phyloP scores from a whole-genome alignment of 2,888 invertebrate species.

The Acrocyrtus sp. region DNA sequence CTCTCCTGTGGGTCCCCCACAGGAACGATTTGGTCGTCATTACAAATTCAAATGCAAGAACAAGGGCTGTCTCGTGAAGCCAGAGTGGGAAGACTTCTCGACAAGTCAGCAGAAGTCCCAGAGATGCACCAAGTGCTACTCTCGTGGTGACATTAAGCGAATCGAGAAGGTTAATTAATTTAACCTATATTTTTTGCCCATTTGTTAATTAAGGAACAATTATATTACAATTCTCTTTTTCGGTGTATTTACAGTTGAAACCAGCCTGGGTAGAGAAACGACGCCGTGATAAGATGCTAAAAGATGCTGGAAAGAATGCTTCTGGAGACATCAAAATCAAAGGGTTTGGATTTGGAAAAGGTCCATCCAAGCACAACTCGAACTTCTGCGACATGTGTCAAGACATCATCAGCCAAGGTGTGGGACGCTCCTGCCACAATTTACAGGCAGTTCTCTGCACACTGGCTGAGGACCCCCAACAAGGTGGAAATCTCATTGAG shows the following conservation, averaged over 20 bases:
- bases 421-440: not conserved
- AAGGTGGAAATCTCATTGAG: not conserved
- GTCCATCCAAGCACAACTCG: not conserved
- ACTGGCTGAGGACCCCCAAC: not conserved
- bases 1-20: not conserved
- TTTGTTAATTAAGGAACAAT: not conserved
- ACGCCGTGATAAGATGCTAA: not conserved
- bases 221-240: conserved; percentile 9
- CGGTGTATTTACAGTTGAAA: no score
- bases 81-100: conserved; percentile 15
- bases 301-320: not conserved
- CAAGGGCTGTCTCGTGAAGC: not conserved
- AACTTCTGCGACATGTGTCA: conserved; percentile 32
- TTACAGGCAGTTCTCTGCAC: not conserved
- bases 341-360: not conserved
- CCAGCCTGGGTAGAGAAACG: not conserved
- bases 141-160: conserved; percentile 1
- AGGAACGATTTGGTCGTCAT: conserved; percentile 19
- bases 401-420: conserved; percentile 9
- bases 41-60: conserved; percentile 6
- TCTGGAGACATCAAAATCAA: not conserved
- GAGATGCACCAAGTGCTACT: not conserved
- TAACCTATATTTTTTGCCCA: not conserved
- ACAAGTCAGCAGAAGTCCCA: not conserved
- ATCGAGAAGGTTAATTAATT: conserved; percentile 4